Base-by-base conservation (phyloP, 1,140 invertebrate species). In the Ostrea edulis region DNA sequence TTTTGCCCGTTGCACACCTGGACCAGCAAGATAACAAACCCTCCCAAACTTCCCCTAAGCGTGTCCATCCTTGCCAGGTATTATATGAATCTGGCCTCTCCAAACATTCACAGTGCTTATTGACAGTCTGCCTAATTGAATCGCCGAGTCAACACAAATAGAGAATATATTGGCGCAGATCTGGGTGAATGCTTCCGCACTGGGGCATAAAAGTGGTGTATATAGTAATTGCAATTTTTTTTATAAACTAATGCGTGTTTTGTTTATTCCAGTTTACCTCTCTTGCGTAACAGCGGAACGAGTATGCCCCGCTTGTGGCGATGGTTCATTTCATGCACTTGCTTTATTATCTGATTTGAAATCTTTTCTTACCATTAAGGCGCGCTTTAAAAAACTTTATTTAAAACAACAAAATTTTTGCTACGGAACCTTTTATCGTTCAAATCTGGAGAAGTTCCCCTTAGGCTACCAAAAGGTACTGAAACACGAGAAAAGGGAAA, bases 61-160 rank as follows among this genome's bases (percentile, higher is more conserved):
- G 14, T 29, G 29, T 29, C 68, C 68, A 77, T 77, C 68, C 25
- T 29, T 25, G 25, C 2, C 68, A 77, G 68, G 68, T 77, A 77
- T 77, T 35, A 77, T 22, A 11, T 77, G 29, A 77, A 77, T 77
- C 25, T 77, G 68, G 29, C 14, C 68, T 77, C 29, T 14, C 68
- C 29, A 29, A 77, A 17, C 68, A 77, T 77, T 29, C 68, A 35
- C 68, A 77, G 8, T n/a, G 25, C 7, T 25, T 77, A 77, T 77
- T 77, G 68, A 77, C 29, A 77, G 22, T 14, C 22, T 4, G 68
- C 12, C 8, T 77, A 77, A 77, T 77, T 77, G 68, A 25, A 77
- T 77, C 68, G 29, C 68, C 25, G 22, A 77, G 68, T 77, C 68
- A 77, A 35, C 68, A 25, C 25, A 77, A 77, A 77, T 77, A 77